Evolutionary conservation across 1,140 invertebrate genomes (phyloP).

Genomic region (Drosophila nigromelanica): DNA sequence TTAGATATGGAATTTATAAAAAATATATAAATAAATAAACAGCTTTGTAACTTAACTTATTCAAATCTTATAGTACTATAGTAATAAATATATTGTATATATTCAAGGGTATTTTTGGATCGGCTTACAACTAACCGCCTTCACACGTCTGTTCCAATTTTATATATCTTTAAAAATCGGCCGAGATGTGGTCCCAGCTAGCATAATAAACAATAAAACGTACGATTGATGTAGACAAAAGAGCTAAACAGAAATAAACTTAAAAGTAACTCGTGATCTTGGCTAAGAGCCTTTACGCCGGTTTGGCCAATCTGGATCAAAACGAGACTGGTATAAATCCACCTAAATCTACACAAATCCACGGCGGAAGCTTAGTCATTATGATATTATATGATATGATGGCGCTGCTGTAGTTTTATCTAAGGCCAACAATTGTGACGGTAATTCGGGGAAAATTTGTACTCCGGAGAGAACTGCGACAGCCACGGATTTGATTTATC

Average conservation of each 20-base stretch:
- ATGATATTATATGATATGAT: slow-evolving; percentile 11
- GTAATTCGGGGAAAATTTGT: slow-evolving; percentile 25
- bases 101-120: slow-evolving; percentile 10
- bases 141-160: not conserved
- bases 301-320: not conserved
- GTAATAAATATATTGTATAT: not conserved
- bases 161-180: slow-evolving; percentile 8
- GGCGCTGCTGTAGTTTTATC: slow-evolving; percentile 41
- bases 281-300: not conserved
- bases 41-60: no score
- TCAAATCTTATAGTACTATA: no score
- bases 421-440: slow-evolving; percentile 11
- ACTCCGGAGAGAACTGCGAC: slow-evolving; percentile 16
- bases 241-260: slow-evolving; percentile 2
- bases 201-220: slow-evolving; percentile 23
- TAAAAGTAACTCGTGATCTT: slow-evolving; percentile 31
- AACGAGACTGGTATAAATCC: not conserved
- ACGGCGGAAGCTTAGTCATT: slow-evolving; percentile 30
- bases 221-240: slow-evolving; percentile 6
- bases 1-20: no score
- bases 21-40: no score
- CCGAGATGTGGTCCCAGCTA: not conserved
- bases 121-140: not conserved
- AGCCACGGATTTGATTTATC: slow-evolving; percentile 32
- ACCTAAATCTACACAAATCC: no score